Base-by-base conservation (phyloP, 2,888 invertebrate species). In the Drosophila barbarae region DNA sequence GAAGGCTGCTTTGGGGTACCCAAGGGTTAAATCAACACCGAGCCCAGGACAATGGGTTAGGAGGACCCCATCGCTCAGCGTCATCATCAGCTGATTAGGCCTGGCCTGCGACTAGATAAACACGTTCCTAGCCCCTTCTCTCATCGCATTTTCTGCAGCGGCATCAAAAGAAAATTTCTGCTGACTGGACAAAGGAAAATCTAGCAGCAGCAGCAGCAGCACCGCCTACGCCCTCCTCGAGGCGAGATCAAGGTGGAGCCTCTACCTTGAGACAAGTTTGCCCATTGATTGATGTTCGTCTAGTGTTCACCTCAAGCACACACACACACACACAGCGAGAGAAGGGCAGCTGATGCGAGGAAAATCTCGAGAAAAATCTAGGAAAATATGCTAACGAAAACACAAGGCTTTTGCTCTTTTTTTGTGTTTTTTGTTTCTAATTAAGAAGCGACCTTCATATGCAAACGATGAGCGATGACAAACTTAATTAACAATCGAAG, bases 111-210 rank as follows among this genome's bases (percentile, higher is more conserved):
- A 72, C 72, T 70, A 70, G 70, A 72, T 70, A 70, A 70, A 70
- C 70, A 70, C 70, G 72, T 64, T 68, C 44, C 51, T 38, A 10
- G 8, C 26, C 47, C 32, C 10, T 3, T 15, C 38, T 28, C 28
- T 35, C 68, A 34, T 36, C 54, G 32, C 35, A 84, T 78, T 85
- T 79, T 85, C 69, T 83, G 85, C 78, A 79, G 52, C 60, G 72
- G 66, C 79, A 80, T 78, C 78, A 79, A 85, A 85, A 83, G 83
- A 28, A 41, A 54, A 70, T 65, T 69, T 77, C 35, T 85, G 85
- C 85, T 83, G 80, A 83, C 65, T 55, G 44, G 38, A 28, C 46
- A 46, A 18, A 51, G 34, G 26, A 41, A 21, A 44, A 52, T 30
- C 46, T 6, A 15, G 18, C 41, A 41, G 41, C 23, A 41, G 23